A percentile compares a stretch with the other conserved stretches of the same genome.
phyloP scores from a whole-genome alignment of 2,113 vertebrate genomes.

The Mixornis gularis region DNA sequence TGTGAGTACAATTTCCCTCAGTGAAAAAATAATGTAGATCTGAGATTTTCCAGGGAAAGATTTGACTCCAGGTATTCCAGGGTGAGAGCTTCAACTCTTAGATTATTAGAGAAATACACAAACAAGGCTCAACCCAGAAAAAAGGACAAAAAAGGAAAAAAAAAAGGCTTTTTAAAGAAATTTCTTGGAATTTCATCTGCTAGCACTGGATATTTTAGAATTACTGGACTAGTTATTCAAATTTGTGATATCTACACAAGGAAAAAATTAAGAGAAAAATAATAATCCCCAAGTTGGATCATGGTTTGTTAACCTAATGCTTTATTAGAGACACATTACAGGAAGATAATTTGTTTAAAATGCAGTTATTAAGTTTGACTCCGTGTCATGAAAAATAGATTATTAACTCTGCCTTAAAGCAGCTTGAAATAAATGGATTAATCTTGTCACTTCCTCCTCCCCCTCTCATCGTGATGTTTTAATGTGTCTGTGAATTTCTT shows the following conservation, averaged over 20 bases:
- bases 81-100: background rate
- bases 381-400: background rate
- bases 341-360: background rate
- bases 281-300: background rate
- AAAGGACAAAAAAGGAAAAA: background rate
- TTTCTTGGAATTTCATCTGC: background rate
- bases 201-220: background rate
- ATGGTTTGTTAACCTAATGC: background rate
- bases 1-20: background rate
- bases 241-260: background rate
- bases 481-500: background rate
- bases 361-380: background rate
- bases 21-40: background rate
- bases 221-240: background rate
- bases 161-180: background rate
- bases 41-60: background rate
- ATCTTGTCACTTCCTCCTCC: background rate
- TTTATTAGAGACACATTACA: background rate
- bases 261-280: background rate
- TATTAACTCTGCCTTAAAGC: background rate
- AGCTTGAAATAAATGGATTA: background rate
- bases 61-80: background rate
- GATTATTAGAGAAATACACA: background rate
- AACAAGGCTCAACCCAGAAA: fast-evolving
- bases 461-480: background rate